Base-by-base conservation (phyloP, 2,797 vertebrate genomes). In the Rhynchonycteris naso region DNA sequence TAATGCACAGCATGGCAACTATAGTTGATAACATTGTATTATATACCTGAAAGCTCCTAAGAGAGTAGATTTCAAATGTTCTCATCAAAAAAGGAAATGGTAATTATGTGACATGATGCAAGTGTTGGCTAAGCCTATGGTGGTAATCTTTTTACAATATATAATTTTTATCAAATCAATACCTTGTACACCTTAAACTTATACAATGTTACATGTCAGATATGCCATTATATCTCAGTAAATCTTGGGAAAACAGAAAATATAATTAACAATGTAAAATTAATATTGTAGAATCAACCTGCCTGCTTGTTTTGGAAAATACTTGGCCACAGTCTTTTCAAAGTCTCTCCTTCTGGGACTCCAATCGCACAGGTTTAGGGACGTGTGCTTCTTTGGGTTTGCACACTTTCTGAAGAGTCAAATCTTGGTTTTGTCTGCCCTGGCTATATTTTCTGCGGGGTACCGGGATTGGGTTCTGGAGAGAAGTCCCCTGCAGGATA, bases 311-410 rank as follows among this genome's bases (percentile, higher is more conserved):
- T 93, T 35, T 43, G 79, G 68, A 80, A 82, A 79, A 75, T 91
- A 85, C 28, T 89, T 21, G 56, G 52, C 52, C 68, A 30, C 8
- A 28, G 12, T 68, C 68, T 75, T 92, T 93, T 76, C 80, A 63
- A 24, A 69, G 12, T 30, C 56, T 35, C 43, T 88, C 7, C 33
- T 74, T 76, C 66, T 63, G 69, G 28, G 78, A n/a, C 52, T 82
- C 50, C 16, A 33, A 14, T 18, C 30, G 11, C 69, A 54, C 28
- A 7, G 0, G 0, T 16, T 38, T 28, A 19, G 14, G n/a, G n/a
- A 28, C 35, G 50, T 74, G 3, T 10, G 28, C 50, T 24, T 35
- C 26, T 43, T 21, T 47, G 30, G 5, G 2, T 79, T 28, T 72
- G 26, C 22, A 33, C 18, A 16, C 24, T 15, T 68, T 52, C 35